phyloP scores from a whole-genome alignment of 2,113 vertebrate genomes.

The Gracilinanus agilis region DNA sequence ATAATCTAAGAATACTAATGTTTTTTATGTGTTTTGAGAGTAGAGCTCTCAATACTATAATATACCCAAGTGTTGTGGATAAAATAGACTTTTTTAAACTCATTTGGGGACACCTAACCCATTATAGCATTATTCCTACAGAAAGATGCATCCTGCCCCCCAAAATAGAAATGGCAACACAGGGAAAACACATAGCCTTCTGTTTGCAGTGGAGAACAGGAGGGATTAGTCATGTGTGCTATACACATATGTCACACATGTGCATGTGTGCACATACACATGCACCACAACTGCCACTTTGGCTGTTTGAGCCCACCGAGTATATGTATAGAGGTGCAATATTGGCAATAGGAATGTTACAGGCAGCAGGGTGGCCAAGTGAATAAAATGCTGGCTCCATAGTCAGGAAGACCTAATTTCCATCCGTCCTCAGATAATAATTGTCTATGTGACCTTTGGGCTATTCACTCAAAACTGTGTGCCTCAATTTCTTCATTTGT shows the following conservation, averaged over 20 bases:
- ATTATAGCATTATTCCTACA: background rate
- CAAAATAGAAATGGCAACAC: background rate
- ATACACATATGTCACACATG: no score
- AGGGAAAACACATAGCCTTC: background rate
- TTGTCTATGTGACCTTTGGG: background rate
- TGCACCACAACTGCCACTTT: background rate
- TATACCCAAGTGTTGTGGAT: background rate
- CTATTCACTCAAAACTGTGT: background rate
- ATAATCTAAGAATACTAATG: background rate
- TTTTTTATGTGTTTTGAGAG: background rate
- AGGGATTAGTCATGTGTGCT: background rate
- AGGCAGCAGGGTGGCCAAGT: background rate
- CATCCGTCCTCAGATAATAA: background rate
- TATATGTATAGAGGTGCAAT: background rate
- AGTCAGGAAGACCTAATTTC: background rate
- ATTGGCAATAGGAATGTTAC: no score
- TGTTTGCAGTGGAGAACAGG: background rate
- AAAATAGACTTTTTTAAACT: background rate
- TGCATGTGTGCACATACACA: background rate
- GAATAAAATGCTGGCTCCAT: background rate
- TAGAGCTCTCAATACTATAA: background rate
- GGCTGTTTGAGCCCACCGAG: background rate
- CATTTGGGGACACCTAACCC: background rate
- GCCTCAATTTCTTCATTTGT: background rate
- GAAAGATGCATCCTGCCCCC: background rate